Evolutionary conservation across 2,113 vertebrate genomes (phyloP), one percentile per base, ranked within the genome.

Genomic region (Motacilla tschutschensis): DNA sequence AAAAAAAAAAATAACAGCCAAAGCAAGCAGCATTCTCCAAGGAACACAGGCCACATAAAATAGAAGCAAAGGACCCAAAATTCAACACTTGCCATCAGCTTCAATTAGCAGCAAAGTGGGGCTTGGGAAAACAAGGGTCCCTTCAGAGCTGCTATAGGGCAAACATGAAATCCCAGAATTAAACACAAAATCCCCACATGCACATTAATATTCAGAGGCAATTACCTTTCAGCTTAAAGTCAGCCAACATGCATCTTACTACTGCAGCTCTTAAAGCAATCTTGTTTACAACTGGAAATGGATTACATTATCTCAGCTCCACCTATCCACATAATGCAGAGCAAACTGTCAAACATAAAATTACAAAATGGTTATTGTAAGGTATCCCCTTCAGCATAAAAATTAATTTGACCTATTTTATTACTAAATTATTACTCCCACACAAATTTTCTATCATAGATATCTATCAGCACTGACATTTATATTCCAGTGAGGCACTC

Each of bases 391-490:
- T 91, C 88, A 95, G 77, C 88, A 92, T 79, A 91, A 92, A 95
- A 97, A 95, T 93, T 90, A 67, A 92, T 91, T 94, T 93, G 83
- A 93, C 81, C 89, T 94, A 83, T 94, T 95, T 95, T 95, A 94
- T 92, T 89, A 94, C 95, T 95, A 91, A 95, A 93, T 91, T 94
- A 96, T 91, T 95, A 94, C 92, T 95, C 95, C 95, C 93, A 93
- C 92, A 96, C 93, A 87, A 93, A 93, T 96, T 93, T 92, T 87
- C 87, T 91, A 86, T 79, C 77, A 85, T n/a, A 91, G 89, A 90
- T 92, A 94, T 79, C 87, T 95, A 96, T 75, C 93, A 92, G 93
- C 22, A 14, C 51, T 92, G 93, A 83, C 72, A 93, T 85, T 94
- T 94, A 91, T 86, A 93, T 83, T 93, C 96, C 85, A 96, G 43